Evolutionary conservation across 1,140 invertebrate genomes (phyloP).

Genomic region (honey bee (Apis mellifera)): DNA sequence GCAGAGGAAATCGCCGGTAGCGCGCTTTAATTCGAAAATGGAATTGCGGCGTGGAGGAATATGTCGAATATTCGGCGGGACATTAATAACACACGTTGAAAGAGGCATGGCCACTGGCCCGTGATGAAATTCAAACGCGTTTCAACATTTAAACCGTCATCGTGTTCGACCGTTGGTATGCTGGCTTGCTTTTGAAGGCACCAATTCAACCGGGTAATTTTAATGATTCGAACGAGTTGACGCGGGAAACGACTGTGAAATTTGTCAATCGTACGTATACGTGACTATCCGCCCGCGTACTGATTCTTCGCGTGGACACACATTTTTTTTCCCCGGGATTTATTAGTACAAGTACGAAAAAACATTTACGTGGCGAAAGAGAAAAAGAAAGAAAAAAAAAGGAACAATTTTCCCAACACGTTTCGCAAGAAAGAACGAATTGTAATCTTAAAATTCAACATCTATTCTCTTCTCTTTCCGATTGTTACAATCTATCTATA

Average conservation of each 20-base stretch:
- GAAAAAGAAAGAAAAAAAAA: not conserved
- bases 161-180: conserved; percentile 7
- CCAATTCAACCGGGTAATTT: conserved; percentile 53
- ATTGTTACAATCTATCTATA: no score
- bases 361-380: not conserved
- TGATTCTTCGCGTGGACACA: not conserved
- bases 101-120: conserved; percentile 4
- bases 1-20: not conserved
- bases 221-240: conserved; percentile 51
- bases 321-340: not conserved
- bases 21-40: conserved; percentile 12
- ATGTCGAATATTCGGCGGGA: conserved; percentile 17
- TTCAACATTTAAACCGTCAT: conserved; percentile 50
- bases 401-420: no score
- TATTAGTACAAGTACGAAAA: not conserved
- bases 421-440: not conserved
- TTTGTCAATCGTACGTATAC: conserved; percentile 10
- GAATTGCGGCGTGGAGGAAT: not conserved
- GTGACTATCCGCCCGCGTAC: not conserved
- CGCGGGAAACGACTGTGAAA: conserved; percentile 45
- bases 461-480: no score
- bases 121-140: conserved; percentile 33
- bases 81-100: conserved; percentile 29
- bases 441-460: no score
- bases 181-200: conserved; percentile 43